phyloP scores from a whole-genome alignment of 2,113 vertebrate genomes.

The Polypterus bichir region DNA sequence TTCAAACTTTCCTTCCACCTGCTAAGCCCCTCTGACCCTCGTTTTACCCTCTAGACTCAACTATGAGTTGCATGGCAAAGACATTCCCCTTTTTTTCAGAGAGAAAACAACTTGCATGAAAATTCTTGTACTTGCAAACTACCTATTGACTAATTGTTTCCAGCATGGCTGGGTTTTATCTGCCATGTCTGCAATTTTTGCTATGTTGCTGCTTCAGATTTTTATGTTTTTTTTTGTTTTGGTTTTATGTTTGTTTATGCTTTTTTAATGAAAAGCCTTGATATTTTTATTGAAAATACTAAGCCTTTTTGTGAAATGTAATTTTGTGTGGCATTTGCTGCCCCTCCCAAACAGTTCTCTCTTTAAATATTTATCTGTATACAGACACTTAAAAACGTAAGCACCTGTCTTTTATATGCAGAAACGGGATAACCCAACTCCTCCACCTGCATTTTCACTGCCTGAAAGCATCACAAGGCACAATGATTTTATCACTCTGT shows the following conservation, averaged over 20 bases:
- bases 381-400: constrained; percentile 51
- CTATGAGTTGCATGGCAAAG: constrained; percentile 91
- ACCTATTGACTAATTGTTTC: constrained; percentile 84
- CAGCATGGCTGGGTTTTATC: constrained; percentile 85
- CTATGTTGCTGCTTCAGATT: constrained; percentile 77
- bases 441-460: constrained; percentile 69
- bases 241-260: constrained; percentile 43
- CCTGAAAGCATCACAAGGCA: constrained; percentile 67
- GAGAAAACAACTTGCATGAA: constrained; percentile 78
- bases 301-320: constrained; percentile 41
- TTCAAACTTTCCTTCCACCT: constrained; percentile 53
- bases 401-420: constrained; percentile 56
- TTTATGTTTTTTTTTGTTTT: constrained; percentile 46
- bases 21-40: constrained; percentile 44
- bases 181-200: constrained; percentile 84
- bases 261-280: constrained; percentile 66
- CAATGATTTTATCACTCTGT: constrained; percentile 17
- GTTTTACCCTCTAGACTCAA: constrained; percentile 56
- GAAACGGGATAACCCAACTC: constrained; percentile 64
- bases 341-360: constrained; percentile 40
- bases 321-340: constrained; percentile 42
- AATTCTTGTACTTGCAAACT: constrained; percentile 87
- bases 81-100: constrained; percentile 56
- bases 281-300: constrained; percentile 33
- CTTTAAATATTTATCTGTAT: constrained; percentile 59